phyloP scores from a whole-genome alignment of 2,888 invertebrate genomes.

The Thecocarcelia acutangulata region DNA sequence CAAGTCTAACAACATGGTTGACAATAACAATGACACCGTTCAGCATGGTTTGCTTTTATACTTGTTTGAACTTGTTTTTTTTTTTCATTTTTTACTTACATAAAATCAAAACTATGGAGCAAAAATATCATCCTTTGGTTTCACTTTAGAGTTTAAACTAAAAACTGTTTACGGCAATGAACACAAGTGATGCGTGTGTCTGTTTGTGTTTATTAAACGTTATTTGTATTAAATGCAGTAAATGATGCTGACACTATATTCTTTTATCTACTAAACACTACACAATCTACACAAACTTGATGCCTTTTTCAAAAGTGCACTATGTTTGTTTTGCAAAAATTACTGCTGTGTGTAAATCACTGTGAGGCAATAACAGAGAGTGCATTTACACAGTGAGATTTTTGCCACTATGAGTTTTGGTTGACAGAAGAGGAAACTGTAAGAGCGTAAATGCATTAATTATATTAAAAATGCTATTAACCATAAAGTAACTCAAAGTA shows the following conservation, averaged over 20 bases:
- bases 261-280: slow-evolving; percentile 58
- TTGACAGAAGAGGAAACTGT: too few relatives aligned
- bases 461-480: too few relatives aligned
- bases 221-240: slow-evolving; percentile 44
- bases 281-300: slow-evolving; percentile 22
- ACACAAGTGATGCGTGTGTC: neutral
- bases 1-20: slow-evolving; percentile 60
- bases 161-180: slow-evolving; percentile 25
- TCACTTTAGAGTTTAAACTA: slow-evolving; percentile 41
- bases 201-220: slow-evolving; percentile 5
- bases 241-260: slow-evolving; percentile 64
- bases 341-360: slow-evolving; percentile 1
- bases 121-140: slow-evolving; percentile 28
- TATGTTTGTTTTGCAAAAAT: neutral
- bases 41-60: slow-evolving; percentile 58
- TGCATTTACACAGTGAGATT: too few relatives aligned
- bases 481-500: too few relatives aligned
- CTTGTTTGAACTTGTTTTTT: slow-evolving; percentile 33
- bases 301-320: slow-evolving; percentile 3
- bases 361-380: too few relatives aligned
- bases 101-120: slow-evolving; percentile 13
- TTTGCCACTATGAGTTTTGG: too few relatives aligned
- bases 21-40: slow-evolving; percentile 63
- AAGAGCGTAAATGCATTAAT: too few relatives aligned
- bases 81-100: neutral